Evolutionary conservation across 2,113 vertebrate species (phyloP).

Genomic region (Cettia cetti): DNA sequence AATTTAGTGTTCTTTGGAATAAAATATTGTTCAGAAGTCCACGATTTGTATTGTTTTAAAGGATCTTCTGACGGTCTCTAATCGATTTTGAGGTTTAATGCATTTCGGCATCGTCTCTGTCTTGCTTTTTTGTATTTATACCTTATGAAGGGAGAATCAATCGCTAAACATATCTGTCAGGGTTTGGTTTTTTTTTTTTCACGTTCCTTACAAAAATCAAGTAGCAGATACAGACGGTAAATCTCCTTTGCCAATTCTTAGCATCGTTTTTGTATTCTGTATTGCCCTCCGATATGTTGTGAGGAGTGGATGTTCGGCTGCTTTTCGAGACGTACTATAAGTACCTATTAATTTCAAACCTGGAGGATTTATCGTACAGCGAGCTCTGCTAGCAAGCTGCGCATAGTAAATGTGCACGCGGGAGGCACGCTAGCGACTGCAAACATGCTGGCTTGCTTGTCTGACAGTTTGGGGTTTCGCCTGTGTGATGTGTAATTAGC

Average conservation of each 20-base stretch:
- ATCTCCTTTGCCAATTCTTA: not conserved
- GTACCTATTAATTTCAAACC: not conserved
- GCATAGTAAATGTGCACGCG: not conserved
- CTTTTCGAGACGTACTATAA: not conserved
- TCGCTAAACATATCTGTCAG: constrained; percentile 2
- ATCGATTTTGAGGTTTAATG: constrained; percentile 14
- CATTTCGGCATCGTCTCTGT: not conserved
- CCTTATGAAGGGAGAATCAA: constrained; percentile 28
- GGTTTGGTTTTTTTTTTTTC: not conserved
- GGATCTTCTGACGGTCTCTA: not conserved
- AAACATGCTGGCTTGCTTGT: not conserved
- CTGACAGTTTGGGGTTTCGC: not conserved
- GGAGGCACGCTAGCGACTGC: not conserved
- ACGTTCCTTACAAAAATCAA: not conserved
- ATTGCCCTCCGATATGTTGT: not conserved
- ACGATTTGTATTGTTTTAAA: not conserved
- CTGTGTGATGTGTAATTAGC: not conserved
- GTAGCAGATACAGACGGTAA: not conserved
- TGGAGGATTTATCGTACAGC: not conserved
- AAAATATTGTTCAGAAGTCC: not conserved
- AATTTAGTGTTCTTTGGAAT: constrained; percentile 1
- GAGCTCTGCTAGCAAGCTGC: not conserved
- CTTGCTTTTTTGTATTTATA: constrained; percentile 15
- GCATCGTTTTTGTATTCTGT: not conserved
- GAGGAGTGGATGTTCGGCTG: not conserved